Evolutionary conservation across 1,140 invertebrate species (phyloP).

Genomic region (Bombus affinis): DNA sequence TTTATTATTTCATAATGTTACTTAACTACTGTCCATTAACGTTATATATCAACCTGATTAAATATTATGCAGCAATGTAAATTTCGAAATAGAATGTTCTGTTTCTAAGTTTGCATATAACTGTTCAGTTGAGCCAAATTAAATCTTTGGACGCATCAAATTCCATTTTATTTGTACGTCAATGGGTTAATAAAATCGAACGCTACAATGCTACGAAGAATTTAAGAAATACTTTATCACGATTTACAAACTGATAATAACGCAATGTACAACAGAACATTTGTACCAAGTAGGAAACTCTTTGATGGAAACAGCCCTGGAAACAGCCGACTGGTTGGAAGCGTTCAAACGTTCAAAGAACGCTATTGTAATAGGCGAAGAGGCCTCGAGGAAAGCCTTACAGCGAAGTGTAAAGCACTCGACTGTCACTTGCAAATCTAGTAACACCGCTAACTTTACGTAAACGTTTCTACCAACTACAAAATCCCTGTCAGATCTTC

Average conservation of each 20-base stretch:
- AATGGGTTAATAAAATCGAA: too few species aligned
- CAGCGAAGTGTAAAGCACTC: not conserved
- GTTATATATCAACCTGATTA: too few species aligned
- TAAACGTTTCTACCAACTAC: not conserved
- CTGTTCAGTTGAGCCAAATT: too few species aligned
- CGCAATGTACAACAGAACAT: too few species aligned
- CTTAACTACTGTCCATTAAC: too few species aligned
- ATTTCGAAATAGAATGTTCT: too few species aligned
- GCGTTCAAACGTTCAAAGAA: not conserved
- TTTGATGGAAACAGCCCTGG: not conserved
- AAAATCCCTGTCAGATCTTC: not conserved
- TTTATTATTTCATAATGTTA: too few species aligned
- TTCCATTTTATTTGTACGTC: too few species aligned
- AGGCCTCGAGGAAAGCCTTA: not conserved
- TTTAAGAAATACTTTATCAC: not conserved
- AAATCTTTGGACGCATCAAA: too few species aligned
- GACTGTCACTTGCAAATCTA: not conserved
- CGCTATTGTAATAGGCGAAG: slow-evolving; percentile 5
- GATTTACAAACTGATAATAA: not conserved
- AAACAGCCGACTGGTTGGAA: not conserved
- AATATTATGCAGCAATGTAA: too few species aligned
- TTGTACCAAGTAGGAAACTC: not conserved
- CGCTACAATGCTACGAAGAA: not conserved
- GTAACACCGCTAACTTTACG: not conserved
- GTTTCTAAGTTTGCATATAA: too few species aligned